These are phyloP conservation scores for Tricholauxania praeusta DNA, from an alignment of 2,888 invertebrate genomes.

Conservation along the genomic window DNA sequence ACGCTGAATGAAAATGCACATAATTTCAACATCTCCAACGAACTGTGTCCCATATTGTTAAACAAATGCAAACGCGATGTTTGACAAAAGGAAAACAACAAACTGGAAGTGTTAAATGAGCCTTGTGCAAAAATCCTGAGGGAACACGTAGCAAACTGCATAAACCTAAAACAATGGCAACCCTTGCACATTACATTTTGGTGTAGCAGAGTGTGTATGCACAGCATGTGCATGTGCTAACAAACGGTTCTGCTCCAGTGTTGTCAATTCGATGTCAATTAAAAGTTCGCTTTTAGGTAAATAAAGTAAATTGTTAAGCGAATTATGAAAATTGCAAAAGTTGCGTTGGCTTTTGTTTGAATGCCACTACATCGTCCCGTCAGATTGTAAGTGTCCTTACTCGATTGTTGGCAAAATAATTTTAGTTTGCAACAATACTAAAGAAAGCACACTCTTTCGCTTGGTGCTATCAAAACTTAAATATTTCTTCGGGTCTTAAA, in stretches of 20 bases:
- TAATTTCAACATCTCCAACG: background rate
- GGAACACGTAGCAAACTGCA: background rate
- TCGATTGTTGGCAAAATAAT: too few relatives aligned
- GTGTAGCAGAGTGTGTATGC: too few relatives aligned
- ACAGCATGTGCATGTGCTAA: background rate
- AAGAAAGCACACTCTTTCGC: too few relatives aligned
- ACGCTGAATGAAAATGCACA: too few relatives aligned
- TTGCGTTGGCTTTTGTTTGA: background rate
- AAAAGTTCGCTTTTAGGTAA: conserved; percentile 22
- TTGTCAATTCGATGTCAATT: conserved; percentile 28
- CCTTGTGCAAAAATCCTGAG: background rate
- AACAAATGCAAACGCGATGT: background rate
- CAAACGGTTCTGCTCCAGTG: background rate
- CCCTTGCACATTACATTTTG: background rate
- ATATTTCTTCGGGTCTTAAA: too few relatives aligned
- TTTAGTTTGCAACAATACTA: too few relatives aligned
- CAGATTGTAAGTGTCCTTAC: background rate
- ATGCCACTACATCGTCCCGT: background rate
- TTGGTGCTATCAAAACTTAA: too few relatives aligned
- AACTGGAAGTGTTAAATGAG: conserved; percentile 6
- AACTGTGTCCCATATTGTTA: background rate
- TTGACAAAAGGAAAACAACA: background rate
- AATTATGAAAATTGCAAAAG: conserved; percentile 22
- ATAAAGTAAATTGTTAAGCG: conserved; percentile 23
- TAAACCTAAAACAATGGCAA: conserved; percentile 6